Evolutionary conservation across 1,140 invertebrate genomes (phyloP), one percentile per base, ranked within the genome.

Genomic region (Phymastichus coffea): DNA sequence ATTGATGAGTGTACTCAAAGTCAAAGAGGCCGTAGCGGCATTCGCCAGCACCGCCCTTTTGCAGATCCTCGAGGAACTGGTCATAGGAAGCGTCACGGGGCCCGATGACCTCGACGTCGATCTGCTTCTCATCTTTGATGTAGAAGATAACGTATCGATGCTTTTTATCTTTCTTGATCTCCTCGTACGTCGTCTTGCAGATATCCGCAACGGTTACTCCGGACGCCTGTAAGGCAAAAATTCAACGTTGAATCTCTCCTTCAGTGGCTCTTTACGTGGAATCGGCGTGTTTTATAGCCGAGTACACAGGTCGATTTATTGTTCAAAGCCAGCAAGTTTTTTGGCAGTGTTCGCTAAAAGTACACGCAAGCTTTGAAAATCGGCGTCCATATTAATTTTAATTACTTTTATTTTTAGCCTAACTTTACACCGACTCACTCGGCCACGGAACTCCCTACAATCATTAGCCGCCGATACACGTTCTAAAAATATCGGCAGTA

Each of bases 101-200:
- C 78, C 91, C 91, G 72, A 94, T 88, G 52, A 88, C 87, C 83
- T 95, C 92, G 38, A 95, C 92, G 78, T 94, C 92, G 74, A 95
- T 94, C 83, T 94, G 91, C 79, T 92, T 94, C 77, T 95, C 93
- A 80, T 96, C 93, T 70, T 92, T 91, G 78, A 96, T 96, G 81
- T 89, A 93, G 80, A 95, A 97, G 73, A 97, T 93, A 51, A 95
- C 93, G 83, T 95, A 97, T 73, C 94, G 91, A 83, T 95, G 92
- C 74, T 95, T 95, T 83, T 96, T 96, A 79, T 95, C 93, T 83
- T 96, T 95, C 83, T 97, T 97, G 66, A 97, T 95, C 84, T 95
- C 93, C 79, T 96, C 93, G 81, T 95, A 96, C 66, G 91, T 94
- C 47, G 90, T 93, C 84, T 96, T 96, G 82, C 93, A 95, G 63